Evolutionary conservation across 2,797 vertebrate genomes (phyloP), one percentile per base, ranked within the genome.

Genomic region (Forpus xanthops): DNA sequence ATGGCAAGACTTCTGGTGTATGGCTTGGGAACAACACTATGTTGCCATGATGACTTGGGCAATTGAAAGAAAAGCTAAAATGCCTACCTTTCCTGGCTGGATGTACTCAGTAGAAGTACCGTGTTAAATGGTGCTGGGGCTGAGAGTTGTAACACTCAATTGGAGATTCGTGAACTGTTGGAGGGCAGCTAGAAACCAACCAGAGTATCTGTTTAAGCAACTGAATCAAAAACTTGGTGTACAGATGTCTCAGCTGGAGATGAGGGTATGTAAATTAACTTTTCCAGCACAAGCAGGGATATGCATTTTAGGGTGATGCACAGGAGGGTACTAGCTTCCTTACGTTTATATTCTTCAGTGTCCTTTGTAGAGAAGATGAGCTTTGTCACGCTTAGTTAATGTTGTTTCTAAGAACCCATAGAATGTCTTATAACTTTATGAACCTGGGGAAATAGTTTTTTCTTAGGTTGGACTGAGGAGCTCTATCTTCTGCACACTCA

Each of bases 261-360:
- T 30, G n/a, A 28, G 19, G 9, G 3, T 18, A 2, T 55, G 8
- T 53, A 47, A 77, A 55, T 39, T 4, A n/a, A 30, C 8, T 66
- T 81, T 45, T n/a, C 31, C 39, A 62, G 24, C 18, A 35, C 33
- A 72, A 6, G 4, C 23, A 56, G 7, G 27, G 56, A 8, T n/a
- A 8, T 18, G 17, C 35, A 60, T 81, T 78, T 71, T 7, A 55
- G 39, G 5, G 52, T 64, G 50, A 78, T 56, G 93, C 83, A 79
- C 52, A 85, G 67, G 90, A 95, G 80, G 71, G 64, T 88, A 81
- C 64, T 88, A 37, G 28, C 80, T 85, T 72, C 71, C 64, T 82
- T 79, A 11, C 16, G 15, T 73, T 77, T 42, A 9, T 33, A 39
- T 76, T 35, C 47, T 41, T 65, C 42, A 8, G n/a, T 2, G 0